Evolutionary conservation across 2,888 invertebrate genomes (phyloP), one percentile per base, ranked within the genome.

Genomic region (Gymnocheta viridis): DNA sequence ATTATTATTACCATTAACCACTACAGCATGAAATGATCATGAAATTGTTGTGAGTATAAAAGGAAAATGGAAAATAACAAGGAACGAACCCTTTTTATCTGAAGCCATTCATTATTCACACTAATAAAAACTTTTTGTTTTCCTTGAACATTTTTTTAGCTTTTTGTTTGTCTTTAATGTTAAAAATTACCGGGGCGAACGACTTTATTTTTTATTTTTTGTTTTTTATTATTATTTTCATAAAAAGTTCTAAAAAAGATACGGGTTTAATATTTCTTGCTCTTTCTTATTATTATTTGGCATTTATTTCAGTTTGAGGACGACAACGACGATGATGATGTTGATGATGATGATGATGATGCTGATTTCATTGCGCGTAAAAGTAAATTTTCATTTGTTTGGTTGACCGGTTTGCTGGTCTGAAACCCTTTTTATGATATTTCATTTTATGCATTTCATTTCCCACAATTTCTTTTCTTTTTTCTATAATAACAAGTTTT

Each of bases 81-180:
- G 29, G 9, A 38, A 49, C 38, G 72, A 62, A 47, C 58, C 29
- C 58, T 69, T 74, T 56, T 77, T 29, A 32, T 29, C 38, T 10
- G 27, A 17, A 54, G 17, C 14, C n/a, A 67, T 77, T 74, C n/a
- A 67, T 77, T 74, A 60, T 60, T 49, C 19, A 69, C 49, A 69
- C 49, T 69, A 49, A 77, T 66, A 67, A 77, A 66, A 67, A 51
- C 44, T 51, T 76, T 76, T 76, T 66, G 76, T 76, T 41, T 47
- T 56, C 12, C 19, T 76, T 35, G 12, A 29, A 56, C 1, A 32
- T 56, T 24, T 62, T 51, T 35, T 49, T 24, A 35, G 56, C 38
- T 58, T 77, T 77, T 66, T 56, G 10, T 54, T 54, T 56, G 27
- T 6, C 47, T 47, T 19, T 47, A 62, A 3, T 27, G 60, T n/a